A percentile compares a stretch with the other conserved stretches of the same genome.
Conservation (phyloP, 2,888 invertebrate species). For the Brachypalpus laphriformis region DNA sequence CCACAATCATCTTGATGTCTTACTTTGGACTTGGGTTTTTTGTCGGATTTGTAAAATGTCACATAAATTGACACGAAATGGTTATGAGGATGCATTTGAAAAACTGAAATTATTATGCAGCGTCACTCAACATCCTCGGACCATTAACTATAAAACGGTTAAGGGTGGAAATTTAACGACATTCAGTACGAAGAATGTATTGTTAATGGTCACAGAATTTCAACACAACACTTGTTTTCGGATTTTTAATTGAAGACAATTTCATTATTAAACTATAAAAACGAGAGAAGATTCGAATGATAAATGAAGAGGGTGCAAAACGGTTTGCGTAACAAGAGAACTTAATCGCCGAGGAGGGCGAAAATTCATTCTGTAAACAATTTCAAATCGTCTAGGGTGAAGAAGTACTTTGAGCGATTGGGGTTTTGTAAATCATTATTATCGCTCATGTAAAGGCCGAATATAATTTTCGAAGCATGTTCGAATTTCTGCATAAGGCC, state of each 20-base stretch:
- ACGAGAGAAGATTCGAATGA: slow-evolving; percentile 47
- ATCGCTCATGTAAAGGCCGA: slow-evolving; percentile 11
- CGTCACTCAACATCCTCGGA: slow-evolving; percentile 72
- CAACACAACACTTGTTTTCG: slow-evolving; percentile 71
- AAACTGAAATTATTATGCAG: slow-evolving; percentile 73
- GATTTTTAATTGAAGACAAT: slow-evolving; percentile 74
- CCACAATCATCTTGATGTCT: slow-evolving; percentile 64
- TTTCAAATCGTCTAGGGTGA: slow-evolving; percentile 44
- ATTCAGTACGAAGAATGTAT: slow-evolving; percentile 1
- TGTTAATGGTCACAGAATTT: slow-evolving; percentile 69
- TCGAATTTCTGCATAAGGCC: not conserved
- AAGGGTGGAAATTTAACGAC: slow-evolving; percentile 69
- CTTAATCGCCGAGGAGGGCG: slow-evolving; percentile 69
- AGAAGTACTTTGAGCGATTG: slow-evolving; percentile 1
- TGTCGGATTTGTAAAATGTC: slow-evolving; percentile 49
- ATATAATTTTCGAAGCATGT: slow-evolving; percentile 36
- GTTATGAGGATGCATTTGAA: slow-evolving; percentile 62
- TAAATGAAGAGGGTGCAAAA: slow-evolving; percentile 70
- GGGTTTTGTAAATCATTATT: slow-evolving; percentile 23
- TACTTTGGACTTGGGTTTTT: slow-evolving; percentile 44
- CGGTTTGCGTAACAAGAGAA: slow-evolving; percentile 59
- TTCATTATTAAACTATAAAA: slow-evolving; percentile 71
- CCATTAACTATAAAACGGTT: slow-evolving; percentile 70
- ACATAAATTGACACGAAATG: slow-evolving; percentile 61
- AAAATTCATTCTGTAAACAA: slow-evolving; percentile 54